phyloP scores from a whole-genome alignment of 92 coral and sea anemone species.

The Palythoa grandis region DNA sequence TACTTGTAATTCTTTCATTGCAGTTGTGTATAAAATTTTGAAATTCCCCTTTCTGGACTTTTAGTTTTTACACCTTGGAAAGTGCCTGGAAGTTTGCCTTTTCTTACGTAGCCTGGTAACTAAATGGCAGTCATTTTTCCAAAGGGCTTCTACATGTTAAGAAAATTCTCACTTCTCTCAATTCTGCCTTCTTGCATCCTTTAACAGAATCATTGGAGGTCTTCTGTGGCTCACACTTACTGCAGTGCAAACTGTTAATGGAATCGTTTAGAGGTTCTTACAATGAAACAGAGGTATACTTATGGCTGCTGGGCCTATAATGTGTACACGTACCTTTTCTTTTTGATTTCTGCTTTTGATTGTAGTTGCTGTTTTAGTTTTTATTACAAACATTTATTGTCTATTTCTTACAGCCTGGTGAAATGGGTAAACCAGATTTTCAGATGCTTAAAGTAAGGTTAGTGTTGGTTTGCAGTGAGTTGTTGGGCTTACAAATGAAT shows the following conservation, averaged over 20 bases:
- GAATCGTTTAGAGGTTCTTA: conserved; percentile 12
- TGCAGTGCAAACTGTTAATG: conserved; percentile 54
- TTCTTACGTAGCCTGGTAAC: too few species aligned
- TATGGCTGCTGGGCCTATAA: too few species aligned
- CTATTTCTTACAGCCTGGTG: background rate
- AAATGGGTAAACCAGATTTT: background rate
- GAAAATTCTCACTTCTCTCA: too few species aligned
- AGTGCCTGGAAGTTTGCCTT: too few species aligned
- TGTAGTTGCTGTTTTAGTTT: background rate
- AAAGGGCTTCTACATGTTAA: too few species aligned
- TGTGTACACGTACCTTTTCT: background rate
- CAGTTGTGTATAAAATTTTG: too few species aligned
- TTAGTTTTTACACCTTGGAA: too few species aligned
- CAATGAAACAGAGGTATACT: conserved; percentile 34
- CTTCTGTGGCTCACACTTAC: conserved; percentile 47
- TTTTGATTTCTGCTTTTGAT: background rate
- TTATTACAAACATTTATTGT: background rate
- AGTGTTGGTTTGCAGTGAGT: background rate
- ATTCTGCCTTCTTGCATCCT: background rate
- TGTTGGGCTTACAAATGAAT: too few species aligned
- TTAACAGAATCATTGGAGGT: conserved; percentile 33
- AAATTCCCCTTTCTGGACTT: too few species aligned
- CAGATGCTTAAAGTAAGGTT: conserved; percentile 3
- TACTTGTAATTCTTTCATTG: too few species aligned
- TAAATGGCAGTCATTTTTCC: background rate